A percentile compares a stretch with the other conserved stretches of the same genome.
Conservation (phyloP, 2,113 vertebrate genomes). For the Oreocharis arfaki region DNA sequence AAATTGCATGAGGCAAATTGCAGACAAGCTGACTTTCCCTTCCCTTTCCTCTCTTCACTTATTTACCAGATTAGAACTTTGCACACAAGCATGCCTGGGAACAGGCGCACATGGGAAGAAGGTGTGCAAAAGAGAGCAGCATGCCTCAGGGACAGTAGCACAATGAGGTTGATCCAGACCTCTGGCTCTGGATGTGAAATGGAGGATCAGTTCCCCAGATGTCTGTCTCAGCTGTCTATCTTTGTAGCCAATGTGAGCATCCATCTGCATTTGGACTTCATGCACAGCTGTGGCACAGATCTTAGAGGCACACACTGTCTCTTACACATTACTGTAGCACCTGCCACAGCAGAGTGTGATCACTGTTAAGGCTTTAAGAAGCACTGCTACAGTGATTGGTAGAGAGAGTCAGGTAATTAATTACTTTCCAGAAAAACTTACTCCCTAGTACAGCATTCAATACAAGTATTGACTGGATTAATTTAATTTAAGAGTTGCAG, state of each 20-base stretch:
- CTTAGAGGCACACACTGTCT: not conserved
- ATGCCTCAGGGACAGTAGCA: not conserved
- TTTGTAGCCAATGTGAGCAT: not conserved
- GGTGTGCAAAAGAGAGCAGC: not conserved
- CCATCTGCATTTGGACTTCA: not conserved
- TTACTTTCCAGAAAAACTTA: not conserved
- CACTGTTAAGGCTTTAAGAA: not conserved
- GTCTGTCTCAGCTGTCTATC: not conserved
- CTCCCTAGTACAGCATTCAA: not conserved
- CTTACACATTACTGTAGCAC: not conserved
- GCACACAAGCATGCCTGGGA: not conserved
- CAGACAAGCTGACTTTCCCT: not conserved
- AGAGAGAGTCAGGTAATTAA: not conserved
- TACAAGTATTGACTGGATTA: not conserved
- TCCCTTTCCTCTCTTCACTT: not conserved
- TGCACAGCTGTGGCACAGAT: not conserved
- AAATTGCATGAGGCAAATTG: not conserved
- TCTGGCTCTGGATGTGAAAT: not conserved
- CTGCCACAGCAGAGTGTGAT: not conserved
- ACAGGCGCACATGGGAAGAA: not conserved
- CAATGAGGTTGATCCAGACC: rapidly evolving
- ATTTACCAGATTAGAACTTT: not conserved
- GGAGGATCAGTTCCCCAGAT: not conserved
- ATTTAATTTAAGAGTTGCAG: not conserved
- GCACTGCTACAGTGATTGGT: not conserved